Evolutionary conservation across 2,797 vertebrate species (phyloP).

Genomic region (Sebastes oblongus): DNA sequence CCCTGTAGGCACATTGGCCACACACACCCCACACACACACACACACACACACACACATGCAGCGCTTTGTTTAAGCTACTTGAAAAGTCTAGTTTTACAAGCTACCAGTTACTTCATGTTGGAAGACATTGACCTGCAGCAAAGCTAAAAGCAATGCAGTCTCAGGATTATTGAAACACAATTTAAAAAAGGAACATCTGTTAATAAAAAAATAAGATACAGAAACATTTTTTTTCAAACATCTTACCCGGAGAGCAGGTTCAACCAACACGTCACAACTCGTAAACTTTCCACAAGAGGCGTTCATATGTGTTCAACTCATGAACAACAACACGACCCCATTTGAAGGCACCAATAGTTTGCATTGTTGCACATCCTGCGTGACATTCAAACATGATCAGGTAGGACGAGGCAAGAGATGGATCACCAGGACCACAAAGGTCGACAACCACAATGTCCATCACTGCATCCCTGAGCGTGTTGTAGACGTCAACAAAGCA

Average conservation of each 20-base stretch:
- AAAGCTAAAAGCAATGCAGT: not conserved
- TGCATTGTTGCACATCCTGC: too few relatives aligned
- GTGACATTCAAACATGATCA: not conserved
- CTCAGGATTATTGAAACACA: too few relatives aligned
- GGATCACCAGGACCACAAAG: too few relatives aligned
- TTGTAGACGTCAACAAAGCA: not conserved
- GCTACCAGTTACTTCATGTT: not conserved
- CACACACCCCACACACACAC: not conserved
- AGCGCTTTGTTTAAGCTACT: not conserved
- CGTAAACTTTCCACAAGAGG: too few relatives aligned
- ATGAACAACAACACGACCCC: too few relatives aligned
- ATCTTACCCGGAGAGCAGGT: too few relatives aligned
- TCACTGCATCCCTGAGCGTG: not conserved
- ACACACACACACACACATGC: not conserved
- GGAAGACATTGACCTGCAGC: not conserved
- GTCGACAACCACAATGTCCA: not conserved
- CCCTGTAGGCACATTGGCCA: slow-evolving; percentile 4
- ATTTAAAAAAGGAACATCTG: too few relatives aligned
- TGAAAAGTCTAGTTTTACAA: not conserved
- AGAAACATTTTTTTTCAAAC: too few relatives aligned
- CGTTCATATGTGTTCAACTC: too few relatives aligned
- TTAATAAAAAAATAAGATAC: too few relatives aligned
- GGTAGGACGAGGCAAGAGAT: not conserved
- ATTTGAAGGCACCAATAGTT: too few relatives aligned
- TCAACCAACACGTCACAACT: too few relatives aligned